Conservation (phyloP, 2,797 vertebrate species). For the Falco rusticolus region DNA sequence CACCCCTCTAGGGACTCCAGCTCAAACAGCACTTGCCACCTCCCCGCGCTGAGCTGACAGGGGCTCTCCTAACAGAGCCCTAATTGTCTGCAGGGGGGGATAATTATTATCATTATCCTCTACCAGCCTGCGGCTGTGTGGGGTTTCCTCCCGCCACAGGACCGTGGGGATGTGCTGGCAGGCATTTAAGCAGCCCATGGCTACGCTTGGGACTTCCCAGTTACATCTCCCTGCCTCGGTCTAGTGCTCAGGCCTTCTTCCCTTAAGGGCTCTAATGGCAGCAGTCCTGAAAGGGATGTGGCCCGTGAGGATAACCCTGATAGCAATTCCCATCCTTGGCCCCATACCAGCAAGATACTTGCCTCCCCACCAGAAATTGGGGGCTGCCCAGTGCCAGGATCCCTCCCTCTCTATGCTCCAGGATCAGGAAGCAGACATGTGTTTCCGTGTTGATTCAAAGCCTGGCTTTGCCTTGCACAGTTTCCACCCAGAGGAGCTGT, state of each 20-base stretch:
- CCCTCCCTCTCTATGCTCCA: not conserved
- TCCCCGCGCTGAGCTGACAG: too few relatives aligned
- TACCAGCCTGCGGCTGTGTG: not conserved
- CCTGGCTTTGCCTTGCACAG: not conserved
- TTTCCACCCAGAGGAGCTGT: not conserved
- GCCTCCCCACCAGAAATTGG: not conserved
- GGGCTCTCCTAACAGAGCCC: not conserved
- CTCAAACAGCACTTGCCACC: not conserved
- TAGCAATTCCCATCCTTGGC: not conserved
- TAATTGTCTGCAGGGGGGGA: too few relatives aligned
- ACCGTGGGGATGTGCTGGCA: not conserved
- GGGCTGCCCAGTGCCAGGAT: not conserved
- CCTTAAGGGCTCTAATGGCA: not conserved
- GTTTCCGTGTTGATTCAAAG: not conserved
- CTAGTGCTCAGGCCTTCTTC: not conserved
- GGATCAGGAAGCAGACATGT: not conserved
- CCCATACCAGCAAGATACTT: rapidly evolving
- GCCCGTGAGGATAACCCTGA: not conserved
- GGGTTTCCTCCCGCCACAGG: not conserved
- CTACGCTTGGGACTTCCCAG: not conserved
- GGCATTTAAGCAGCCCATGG: not conserved
- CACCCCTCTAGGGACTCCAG: not conserved
- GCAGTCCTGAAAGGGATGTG: too few relatives aligned
- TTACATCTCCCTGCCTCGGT: not conserved
- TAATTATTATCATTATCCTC: not conserved